Conservation (phyloP, 2,888 invertebrate genomes). For the Drepana falcataria region DNA sequence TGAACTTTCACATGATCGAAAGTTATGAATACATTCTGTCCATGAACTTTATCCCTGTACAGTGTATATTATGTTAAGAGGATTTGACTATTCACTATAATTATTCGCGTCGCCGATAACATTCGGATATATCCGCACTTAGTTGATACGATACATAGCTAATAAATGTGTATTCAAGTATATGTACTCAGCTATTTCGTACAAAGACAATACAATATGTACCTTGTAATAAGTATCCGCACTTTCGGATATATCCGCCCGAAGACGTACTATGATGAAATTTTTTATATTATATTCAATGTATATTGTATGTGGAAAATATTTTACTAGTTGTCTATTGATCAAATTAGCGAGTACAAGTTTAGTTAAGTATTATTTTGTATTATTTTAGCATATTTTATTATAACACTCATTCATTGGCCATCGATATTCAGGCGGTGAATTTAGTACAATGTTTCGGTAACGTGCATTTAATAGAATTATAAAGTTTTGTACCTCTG, state of each 20-base stretch:
- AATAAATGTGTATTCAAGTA: not conserved
- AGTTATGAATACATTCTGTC: constrained; percentile 26
- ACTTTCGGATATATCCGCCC: constrained; percentile 13
- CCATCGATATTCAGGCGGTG: constrained; percentile 34
- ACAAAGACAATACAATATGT: not conserved
- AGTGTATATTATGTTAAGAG: constrained; percentile 49
- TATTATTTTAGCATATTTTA: constrained; percentile 19
- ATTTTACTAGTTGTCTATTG: constrained; percentile 62
- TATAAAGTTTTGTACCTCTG: constrained; percentile 40
- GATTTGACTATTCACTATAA: constrained; percentile 38
- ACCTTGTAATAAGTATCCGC: constrained; percentile 3
- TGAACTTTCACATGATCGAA: constrained; percentile 11
- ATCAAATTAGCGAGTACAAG: constrained; percentile 55
- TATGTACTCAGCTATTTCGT: not conserved
- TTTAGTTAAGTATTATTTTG: constrained; percentile 27
- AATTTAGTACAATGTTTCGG: constrained; percentile 60
- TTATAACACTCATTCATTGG: constrained; percentile 21
- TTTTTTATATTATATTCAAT: constrained; percentile 63
- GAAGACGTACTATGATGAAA: constrained; percentile 32
- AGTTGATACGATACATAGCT: not conserved
- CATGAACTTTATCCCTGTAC: constrained; percentile 41
- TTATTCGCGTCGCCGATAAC: constrained; percentile 13
- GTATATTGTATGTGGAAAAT: constrained; percentile 66
- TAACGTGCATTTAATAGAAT: constrained; percentile 67
- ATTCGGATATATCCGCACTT: constrained; percentile 1